Evolutionary conservation across 2,888 invertebrate genomes (phyloP).

Genomic region (Dorcus hopei): DNA sequence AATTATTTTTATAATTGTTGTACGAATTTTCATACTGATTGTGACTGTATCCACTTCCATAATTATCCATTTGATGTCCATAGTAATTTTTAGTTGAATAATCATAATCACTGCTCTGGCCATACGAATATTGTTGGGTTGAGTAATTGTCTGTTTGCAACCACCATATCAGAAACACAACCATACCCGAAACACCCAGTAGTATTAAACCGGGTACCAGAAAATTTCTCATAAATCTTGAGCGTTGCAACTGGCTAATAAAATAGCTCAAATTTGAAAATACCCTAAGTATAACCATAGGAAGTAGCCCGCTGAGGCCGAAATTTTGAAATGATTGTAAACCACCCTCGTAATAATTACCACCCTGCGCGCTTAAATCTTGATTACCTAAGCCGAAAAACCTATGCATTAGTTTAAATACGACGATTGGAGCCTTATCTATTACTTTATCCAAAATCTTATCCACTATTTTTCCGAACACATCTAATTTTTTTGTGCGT

Average conservation of each 20-base stretch:
- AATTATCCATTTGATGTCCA: no score
- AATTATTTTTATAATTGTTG: constrained; percentile 1
- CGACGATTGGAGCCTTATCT: constrained; percentile 23
- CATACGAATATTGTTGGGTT: not conserved
- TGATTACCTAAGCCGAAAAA: constrained; percentile 32
- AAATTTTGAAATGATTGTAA: constrained; percentile 6
- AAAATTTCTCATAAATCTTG: constrained; percentile 42
- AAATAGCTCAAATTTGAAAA: constrained; percentile 37
- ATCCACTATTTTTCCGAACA: constrained; percentile 34
- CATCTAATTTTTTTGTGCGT: constrained; percentile 25
- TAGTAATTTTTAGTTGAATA: no score
- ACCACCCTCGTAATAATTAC: constrained; percentile 5
- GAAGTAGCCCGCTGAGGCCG: constrained; percentile 41
- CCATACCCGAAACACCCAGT: constrained; percentile 34
- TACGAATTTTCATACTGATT: no score
- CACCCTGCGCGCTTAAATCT: not conserved
- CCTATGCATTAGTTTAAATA: constrained; percentile 35
- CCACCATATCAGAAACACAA: constrained; percentile 46
- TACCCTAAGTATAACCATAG: constrained; percentile 39
- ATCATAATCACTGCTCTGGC: no score
- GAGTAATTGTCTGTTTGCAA: constrained; percentile 26
- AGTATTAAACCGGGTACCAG: constrained; percentile 39
- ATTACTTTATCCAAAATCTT: constrained; percentile 43
- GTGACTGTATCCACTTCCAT: no score
- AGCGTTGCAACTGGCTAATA: constrained; percentile 38